phyloP scores from a whole-genome alignment of 2,888 invertebrate species.

The Andrena chrysosceles region DNA sequence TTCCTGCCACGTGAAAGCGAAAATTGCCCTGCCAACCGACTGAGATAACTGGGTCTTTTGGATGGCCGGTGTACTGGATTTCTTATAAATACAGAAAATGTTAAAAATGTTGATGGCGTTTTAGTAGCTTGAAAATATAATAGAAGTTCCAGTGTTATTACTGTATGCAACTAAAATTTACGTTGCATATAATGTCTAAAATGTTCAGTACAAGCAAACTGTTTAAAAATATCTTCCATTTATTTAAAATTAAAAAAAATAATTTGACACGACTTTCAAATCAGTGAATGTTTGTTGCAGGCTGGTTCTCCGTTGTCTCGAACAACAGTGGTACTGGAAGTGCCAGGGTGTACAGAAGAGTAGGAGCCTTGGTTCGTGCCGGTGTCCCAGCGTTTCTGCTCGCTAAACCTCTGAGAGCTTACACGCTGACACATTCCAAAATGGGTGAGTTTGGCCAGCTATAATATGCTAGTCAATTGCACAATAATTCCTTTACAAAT shows the following conservation, averaged over 20 bases:
- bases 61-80: background rate
- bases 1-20: constrained; percentile 70
- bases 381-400: constrained; percentile 82
- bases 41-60: constrained; percentile 4
- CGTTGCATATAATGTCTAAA: too few relatives aligned
- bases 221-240: too few relatives aligned
- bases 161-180: too few relatives aligned
- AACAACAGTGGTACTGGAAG: constrained; percentile 82
- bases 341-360: constrained; percentile 82
- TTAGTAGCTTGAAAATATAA: too few relatives aligned
- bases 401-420: constrained; percentile 81
- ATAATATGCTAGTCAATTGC: background rate
- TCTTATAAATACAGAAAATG: too few relatives aligned
- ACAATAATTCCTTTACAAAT: constrained; percentile 18
- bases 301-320: constrained; percentile 83
- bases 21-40: constrained; percentile 47
- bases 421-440: constrained; percentile 82
- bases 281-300: constrained; percentile 67
- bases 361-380: constrained; percentile 81
- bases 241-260: too few relatives aligned
- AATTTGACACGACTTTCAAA: too few relatives aligned
- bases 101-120: too few relatives aligned
- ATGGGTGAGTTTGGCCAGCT: constrained; percentile 78
- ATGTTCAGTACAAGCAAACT: too few relatives aligned
- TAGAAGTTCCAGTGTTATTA: too few relatives aligned